A percentile compares a stretch with the other conserved stretches of the same genome.
Conservation (phyloP, 2,888 invertebrate species). For the Cantharis rustica region DNA sequence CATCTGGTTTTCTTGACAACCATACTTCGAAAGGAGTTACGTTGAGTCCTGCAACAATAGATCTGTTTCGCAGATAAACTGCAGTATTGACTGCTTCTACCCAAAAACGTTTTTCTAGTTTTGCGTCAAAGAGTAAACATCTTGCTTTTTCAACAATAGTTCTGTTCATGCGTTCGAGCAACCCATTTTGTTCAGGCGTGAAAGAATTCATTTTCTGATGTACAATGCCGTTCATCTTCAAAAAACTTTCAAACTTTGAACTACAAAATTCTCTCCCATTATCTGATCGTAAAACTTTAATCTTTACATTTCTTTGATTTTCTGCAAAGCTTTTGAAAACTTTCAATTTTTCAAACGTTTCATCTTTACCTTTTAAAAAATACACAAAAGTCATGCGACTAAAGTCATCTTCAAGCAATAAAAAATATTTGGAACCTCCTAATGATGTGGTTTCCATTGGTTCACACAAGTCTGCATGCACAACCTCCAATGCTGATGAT, state of each 20-base stretch:
- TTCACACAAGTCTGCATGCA: slow-evolving; percentile 22
- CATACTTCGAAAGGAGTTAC: no score
- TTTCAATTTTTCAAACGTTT: slow-evolving; percentile 39
- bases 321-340: slow-evolving; percentile 35
- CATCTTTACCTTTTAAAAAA: slow-evolving; percentile 31
- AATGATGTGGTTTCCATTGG: background rate
- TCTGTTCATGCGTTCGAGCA: slow-evolving; percentile 38
- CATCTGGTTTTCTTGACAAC: no score
- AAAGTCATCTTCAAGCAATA: background rate
- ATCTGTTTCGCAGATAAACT: no score
- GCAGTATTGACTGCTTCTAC: no score
- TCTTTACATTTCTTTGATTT: slow-evolving; percentile 23
- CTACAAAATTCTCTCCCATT: slow-evolving; percentile 34
- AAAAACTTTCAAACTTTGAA: slow-evolving; percentile 33
- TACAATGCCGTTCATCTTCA: slow-evolving; percentile 39
- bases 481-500: no score
- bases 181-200: slow-evolving; percentile 45
- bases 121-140: slow-evolving; percentile 39
- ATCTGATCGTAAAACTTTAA: slow-evolving; percentile 33
- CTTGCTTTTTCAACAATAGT: slow-evolving; percentile 38
- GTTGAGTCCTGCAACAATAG: no score
- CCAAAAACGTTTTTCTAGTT: background rate
- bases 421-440: slow-evolving; percentile 13
- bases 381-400: slow-evolving; percentile 17
- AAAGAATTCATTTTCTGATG: slow-evolving; percentile 42